Evolutionary conservation across 2,113 vertebrate genomes (phyloP).

Genomic region (Anseranas semipalmata): DNA sequence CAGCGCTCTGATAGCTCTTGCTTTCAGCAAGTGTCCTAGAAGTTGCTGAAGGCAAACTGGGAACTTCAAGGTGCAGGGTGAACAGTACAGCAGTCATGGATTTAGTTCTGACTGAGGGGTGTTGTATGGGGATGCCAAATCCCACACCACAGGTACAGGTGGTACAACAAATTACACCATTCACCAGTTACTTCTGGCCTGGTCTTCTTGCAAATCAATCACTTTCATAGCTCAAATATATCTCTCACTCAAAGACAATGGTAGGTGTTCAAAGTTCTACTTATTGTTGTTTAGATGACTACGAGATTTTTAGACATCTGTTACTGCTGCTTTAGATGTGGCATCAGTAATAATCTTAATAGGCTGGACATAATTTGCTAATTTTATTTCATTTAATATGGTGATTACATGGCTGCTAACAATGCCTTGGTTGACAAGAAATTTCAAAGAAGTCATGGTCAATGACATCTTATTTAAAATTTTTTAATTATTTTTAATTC

Average conservation of each 20-base stretch:
- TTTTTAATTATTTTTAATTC: neutral
- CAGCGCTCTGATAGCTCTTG: neutral
- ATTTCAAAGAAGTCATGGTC: neutral
- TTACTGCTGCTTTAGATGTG: neutral
- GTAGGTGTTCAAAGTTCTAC: neutral
- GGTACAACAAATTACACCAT: neutral
- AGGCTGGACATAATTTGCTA: neutral
- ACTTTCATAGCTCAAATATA: neutral
- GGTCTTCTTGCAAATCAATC: neutral
- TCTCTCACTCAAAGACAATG: neutral
- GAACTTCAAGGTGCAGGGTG: neutral
- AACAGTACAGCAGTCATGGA: neutral
- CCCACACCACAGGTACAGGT: neutral
- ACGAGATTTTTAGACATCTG: neutral
- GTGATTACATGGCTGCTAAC: neutral
- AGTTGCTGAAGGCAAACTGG: neutral
- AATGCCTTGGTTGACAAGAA: neutral
- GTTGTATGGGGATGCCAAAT: neutral
- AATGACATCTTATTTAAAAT: neutral
- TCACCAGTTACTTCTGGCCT: neutral
- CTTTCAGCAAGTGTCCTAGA: neutral
- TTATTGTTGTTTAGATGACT: neutral
- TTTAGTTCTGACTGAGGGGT: neutral
- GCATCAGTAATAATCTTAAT: neutral
- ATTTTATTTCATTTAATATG: neutral